These are phyloP conservation scores for Galeruca laticollis DNA, from an alignment of 2,888 invertebrate species.

Conservation along the genomic window DNA sequence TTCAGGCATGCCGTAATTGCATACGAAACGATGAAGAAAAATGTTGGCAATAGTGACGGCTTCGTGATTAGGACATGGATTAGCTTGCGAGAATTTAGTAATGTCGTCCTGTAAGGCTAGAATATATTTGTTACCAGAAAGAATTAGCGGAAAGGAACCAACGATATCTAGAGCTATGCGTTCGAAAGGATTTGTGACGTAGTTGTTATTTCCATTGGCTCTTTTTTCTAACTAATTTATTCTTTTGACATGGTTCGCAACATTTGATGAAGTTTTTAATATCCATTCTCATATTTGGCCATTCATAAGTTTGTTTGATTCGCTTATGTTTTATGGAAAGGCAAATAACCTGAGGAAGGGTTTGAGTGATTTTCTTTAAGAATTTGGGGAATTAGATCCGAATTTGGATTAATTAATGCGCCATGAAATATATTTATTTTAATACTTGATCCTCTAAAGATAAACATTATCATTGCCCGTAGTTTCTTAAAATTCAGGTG, in stretches of 20 bases:
- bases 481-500: slow-evolving; percentile 1
- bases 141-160: slow-evolving; percentile 48
- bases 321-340: slow-evolving; percentile 51
- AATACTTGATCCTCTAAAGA: not conserved
- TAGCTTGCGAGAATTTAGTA: slow-evolving; percentile 53
- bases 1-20: slow-evolving; percentile 53
- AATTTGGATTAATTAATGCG: not conserved
- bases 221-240: slow-evolving; percentile 16
- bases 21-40: slow-evolving; percentile 50
- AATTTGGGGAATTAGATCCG: not conserved
- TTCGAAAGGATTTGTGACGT: slow-evolving; percentile 45
- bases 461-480: not conserved
- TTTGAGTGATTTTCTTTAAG: not conserved
- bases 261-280: slow-evolving; percentile 46
- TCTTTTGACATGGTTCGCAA: slow-evolving; percentile 50
- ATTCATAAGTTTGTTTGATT: slow-evolving; percentile 48
- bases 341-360: slow-evolving; percentile 49
- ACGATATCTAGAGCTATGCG: slow-evolving; percentile 52
- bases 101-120: slow-evolving; percentile 53
- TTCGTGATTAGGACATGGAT: slow-evolving; percentile 51
- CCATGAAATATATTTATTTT: not conserved
- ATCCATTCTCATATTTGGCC: slow-evolving; percentile 49
- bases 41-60: slow-evolving; percentile 50
- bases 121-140: slow-evolving; percentile 50
- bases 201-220: slow-evolving; percentile 28